Percentiles rank a stretch among this genome's conserved stretches.
Evolutionary conservation across 2,113 vertebrate genomes (phyloP).

Genomic region (Uria aalge): DNA sequence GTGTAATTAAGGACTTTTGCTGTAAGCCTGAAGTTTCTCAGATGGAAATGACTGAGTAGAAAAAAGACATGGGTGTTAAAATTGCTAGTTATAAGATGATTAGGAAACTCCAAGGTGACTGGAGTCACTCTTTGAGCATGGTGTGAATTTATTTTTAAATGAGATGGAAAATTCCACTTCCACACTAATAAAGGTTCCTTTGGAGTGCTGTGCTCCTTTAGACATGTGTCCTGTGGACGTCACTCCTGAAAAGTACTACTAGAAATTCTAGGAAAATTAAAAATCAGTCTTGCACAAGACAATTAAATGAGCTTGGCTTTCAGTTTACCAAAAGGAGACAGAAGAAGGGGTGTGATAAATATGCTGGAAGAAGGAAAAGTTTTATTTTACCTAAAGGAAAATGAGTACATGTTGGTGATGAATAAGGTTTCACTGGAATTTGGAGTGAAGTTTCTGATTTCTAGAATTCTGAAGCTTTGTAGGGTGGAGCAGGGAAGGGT

Average conservation of each 20-base stretch:
- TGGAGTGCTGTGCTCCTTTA: background rate
- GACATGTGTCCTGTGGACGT: background rate
- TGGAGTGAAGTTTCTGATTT: background rate
- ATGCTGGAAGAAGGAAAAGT: background rate
- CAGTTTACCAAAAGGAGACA: background rate
- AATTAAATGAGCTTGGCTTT: background rate
- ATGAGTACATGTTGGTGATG: fast-evolving
- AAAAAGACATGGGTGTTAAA: background rate
- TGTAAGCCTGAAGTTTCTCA: background rate
- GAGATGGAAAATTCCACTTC: background rate
- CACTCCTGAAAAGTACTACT: background rate
- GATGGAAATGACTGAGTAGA: background rate
- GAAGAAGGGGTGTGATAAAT: background rate
- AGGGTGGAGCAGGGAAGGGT: background rate
- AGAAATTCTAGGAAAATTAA: background rate
- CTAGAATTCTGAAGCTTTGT: background rate
- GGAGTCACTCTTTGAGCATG: background rate
- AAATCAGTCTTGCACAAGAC: background rate
- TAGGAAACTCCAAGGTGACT: background rate
- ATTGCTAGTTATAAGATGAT: background rate
- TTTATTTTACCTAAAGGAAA: background rate
- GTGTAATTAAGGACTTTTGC: background rate
- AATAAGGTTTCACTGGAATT: background rate
- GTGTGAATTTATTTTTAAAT: background rate
- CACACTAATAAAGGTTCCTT: background rate